Base-by-base conservation (phyloP, 2,797 vertebrate genomes). In the Pteronotus mesoamericanus region DNA sequence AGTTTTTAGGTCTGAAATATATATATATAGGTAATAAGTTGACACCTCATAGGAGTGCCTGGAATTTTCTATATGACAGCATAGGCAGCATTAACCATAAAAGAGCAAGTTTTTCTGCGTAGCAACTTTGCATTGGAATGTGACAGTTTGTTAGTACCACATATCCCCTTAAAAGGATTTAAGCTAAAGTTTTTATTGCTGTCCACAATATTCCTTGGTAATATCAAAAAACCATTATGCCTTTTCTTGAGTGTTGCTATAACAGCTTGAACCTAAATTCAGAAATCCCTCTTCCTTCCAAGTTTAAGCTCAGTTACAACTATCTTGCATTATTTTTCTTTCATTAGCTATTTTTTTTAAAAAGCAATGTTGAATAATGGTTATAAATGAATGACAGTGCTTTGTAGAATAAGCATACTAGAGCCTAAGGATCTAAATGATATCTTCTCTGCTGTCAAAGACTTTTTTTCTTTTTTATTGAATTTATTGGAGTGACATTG, bases 121-220 rank as follows among this genome's bases (percentile, higher is more conserved):
- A 83, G 59, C 21, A 69, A 37, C 59, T 91, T 95, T 46, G 61
- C n/a, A 78, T 88, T 93, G 87, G 22, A 89, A 69, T 94, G 48
- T 91, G 57, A 84, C 66, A 91, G 87, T 84, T 91, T 80, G 9
- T 91, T 69, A 59, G 11, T 89, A 89, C 11, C 39, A 59, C 51
- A 39, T 93, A 87, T 21, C 90, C 34, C 69, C 57, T 92, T 94
- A 55, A 79, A 86, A 94, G 57, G 71, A 78, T 55, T 75, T 72
- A 93, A 61, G 19, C 61, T 94, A n/a, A 46, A 87, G 57, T 57
- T 93, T 84, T 87, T 87, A 66, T 34, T 84, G 37, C n/a, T 89
- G 1, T 53, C 64, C 42, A 78, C 32, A 84, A 3, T 66, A 78
- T 57, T 92, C 77, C 64, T 88, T 94, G 55, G 44, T 95, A 80